Percentiles rank a stretch among this genome's conserved stretches.
Evolutionary conservation across 2,888 invertebrate species (phyloP).

Genomic region (Rhagonycha fulva): DNA sequence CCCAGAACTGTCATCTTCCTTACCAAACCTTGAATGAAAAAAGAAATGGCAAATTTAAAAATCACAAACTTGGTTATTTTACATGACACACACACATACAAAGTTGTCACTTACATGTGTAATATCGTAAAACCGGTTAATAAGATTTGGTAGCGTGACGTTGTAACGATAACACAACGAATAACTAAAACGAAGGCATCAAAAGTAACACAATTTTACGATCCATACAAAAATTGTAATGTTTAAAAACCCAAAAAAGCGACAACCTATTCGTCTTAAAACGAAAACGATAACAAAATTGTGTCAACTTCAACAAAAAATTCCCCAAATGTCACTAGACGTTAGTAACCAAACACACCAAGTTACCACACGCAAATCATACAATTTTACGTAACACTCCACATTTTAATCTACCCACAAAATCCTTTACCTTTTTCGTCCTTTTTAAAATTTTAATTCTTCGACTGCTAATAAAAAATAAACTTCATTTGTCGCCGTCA

Average conservation of each 20-base stretch:
- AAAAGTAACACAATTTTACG: not conserved
- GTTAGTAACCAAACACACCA: not conserved
- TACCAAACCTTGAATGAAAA: constrained; percentile 45
- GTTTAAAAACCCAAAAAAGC: constrained; percentile 15
- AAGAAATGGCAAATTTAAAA: not conserved
- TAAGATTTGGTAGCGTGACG: not conserved
- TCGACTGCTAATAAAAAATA: not conserved
- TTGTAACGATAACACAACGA: not conserved
- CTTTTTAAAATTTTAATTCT: not conserved
- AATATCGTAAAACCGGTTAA: constrained; percentile 21
- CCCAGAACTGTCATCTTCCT: constrained; percentile 53
- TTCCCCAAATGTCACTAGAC: not conserved
- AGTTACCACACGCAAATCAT: not conserved
- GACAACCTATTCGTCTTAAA: constrained; percentile 7
- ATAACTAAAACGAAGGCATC: not conserved
- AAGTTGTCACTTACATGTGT: constrained; percentile 36
- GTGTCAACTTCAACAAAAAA: not conserved
- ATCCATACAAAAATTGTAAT: constrained; percentile 3
- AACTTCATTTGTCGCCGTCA: not conserved
- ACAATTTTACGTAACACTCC: not conserved
- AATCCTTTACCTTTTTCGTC: not conserved
- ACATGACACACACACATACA: not conserved
- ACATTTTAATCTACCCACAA: not conserved
- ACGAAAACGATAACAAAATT: constrained; percentile 18
- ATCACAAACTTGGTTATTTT: not conserved